These are phyloP conservation scores for Hydropsyche betteni DNA, from an alignment of 2,888 invertebrate genomes.

Conservation along the genomic window DNA sequence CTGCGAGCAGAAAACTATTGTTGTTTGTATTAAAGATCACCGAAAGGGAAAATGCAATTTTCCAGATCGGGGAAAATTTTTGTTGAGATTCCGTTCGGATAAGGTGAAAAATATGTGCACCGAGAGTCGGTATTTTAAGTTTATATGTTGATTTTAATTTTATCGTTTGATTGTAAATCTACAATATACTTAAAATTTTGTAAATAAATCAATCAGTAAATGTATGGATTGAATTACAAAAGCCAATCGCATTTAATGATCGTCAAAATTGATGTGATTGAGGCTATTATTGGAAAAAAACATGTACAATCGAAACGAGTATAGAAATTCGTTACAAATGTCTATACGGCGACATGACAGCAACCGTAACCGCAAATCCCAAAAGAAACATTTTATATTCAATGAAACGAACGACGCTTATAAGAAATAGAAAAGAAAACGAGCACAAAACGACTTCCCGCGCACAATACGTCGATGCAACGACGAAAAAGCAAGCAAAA, in stretches of 20 bases:
- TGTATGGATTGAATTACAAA: no score
- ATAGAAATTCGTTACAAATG: no score
- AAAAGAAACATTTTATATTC: conserved; percentile 19
- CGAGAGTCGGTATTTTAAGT: no score
- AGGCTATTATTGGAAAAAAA: no score
- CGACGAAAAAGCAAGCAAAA: conserved; percentile 2
- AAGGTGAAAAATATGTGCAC: not conserved
- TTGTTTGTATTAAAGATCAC: conserved; percentile 25
- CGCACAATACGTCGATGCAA: conserved; percentile 22
- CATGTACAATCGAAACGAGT: no score
- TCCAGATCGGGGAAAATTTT: conserved; percentile 25
- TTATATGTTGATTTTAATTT: no score
- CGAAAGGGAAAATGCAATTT: conserved; percentile 40
- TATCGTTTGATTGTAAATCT: no score
- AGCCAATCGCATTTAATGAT: no score
- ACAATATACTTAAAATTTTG: no score
- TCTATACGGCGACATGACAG: no score
- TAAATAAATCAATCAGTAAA: no score
- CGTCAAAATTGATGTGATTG: no score
- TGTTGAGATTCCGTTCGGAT: not conserved
- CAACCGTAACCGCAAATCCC: conserved; percentile 2
- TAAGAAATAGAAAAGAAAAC: conserved; percentile 13
- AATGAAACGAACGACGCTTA: conserved; percentile 25
- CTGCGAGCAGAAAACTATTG: conserved; percentile 33
- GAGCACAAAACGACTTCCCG: conserved; percentile 25